Evolutionary conservation across 2,113 vertebrate species (phyloP).

Genomic region (Anoplopoma fimbria): DNA sequence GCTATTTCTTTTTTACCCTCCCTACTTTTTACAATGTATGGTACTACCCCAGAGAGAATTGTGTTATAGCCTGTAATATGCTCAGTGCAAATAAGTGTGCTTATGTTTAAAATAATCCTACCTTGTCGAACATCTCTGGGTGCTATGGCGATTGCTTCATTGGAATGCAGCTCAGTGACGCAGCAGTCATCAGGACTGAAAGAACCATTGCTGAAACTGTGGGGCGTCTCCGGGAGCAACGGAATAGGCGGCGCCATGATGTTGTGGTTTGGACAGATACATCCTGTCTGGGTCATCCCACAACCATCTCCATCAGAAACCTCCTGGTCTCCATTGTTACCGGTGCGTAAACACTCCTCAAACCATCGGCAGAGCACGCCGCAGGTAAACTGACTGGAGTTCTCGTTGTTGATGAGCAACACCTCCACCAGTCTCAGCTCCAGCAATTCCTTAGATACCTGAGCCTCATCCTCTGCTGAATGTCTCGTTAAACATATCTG

Average conservation of each 20-base stretch:
- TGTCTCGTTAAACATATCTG: constrained; percentile 90
- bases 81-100: neutral
- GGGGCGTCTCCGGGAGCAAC: constrained; percentile 80
- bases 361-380: constrained; percentile 98
- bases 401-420: constrained; percentile 98
- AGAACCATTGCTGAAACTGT: constrained; percentile 86
- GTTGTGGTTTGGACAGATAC: constrained; percentile 89
- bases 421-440: constrained; percentile 95
- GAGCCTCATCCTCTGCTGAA: constrained; percentile 64
- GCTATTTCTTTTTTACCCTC: no score
- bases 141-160: constrained; percentile 88
- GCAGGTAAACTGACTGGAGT: constrained; percentile 98
- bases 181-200: constrained; percentile 86
- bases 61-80: neutral
- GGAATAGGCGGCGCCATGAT: constrained; percentile 78
- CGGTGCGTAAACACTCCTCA: constrained; percentile 91
- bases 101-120: constrained; percentile 74
- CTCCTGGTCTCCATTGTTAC: constrained; percentile 73
- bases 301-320: constrained; percentile 81
- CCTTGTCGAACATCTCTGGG: constrained; percentile 91
- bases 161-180: constrained; percentile 93
- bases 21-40: neutral
- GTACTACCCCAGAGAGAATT: neutral
- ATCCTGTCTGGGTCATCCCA: constrained; percentile 93
- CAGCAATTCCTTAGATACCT: constrained; percentile 86